Conservation (phyloP, 2,888 invertebrate species). For the Oxycera nigricornis region DNA sequence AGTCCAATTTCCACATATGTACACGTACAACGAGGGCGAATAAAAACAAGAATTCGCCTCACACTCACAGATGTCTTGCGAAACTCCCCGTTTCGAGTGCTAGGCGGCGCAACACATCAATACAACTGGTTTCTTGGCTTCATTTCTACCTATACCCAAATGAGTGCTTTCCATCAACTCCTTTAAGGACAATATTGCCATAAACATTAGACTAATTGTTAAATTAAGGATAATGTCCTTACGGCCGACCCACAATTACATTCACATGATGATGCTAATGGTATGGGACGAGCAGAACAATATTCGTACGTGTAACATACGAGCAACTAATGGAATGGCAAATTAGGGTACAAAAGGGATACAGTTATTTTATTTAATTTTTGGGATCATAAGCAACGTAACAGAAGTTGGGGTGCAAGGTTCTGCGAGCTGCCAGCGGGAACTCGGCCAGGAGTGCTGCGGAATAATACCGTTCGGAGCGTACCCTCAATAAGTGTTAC, state of each 20-base stretch:
- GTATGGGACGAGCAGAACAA: background rate
- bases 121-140: background rate
- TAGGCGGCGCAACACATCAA: too few relatives aligned
- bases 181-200: constrained; percentile 41
- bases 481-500: constrained; percentile 26
- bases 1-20: too few relatives aligned
- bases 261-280: constrained; percentile 34
- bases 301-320: constrained; percentile 20
- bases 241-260: constrained; percentile 42
- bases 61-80: too few relatives aligned
- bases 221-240: constrained; percentile 46
- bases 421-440: too few relatives aligned
- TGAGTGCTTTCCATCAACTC: constrained; percentile 36
- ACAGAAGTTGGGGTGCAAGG: background rate
- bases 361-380: constrained; percentile 37
- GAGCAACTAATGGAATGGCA: constrained; percentile 36
- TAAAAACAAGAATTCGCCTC: too few relatives aligned
- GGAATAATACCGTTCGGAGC: background rate
- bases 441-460: background rate
- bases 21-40: too few relatives aligned
- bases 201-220: constrained; percentile 46
- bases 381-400: constrained; percentile 31
- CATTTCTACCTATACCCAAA: constrained; percentile 1
- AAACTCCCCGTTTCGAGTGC: too few relatives aligned
- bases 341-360: constrained; percentile 38